Evolutionary conservation across 2,113 vertebrate species (phyloP).

Genomic region (Notarius lentiginosus): DNA sequence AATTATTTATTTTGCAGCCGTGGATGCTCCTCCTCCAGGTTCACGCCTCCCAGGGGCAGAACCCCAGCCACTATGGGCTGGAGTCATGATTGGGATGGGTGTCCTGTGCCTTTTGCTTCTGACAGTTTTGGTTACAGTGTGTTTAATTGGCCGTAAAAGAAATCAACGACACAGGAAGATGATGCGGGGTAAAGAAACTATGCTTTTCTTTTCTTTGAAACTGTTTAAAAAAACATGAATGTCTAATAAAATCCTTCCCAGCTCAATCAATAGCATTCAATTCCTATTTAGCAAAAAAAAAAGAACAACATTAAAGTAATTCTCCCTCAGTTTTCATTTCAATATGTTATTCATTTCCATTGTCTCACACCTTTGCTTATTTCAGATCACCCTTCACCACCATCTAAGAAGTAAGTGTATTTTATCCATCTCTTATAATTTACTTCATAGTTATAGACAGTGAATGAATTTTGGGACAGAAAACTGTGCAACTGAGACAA

Average conservation of each 20-base stretch:
- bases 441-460: neutral
- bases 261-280: neutral
- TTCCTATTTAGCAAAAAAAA: neutral
- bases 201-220: neutral
- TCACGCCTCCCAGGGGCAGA: conserved; percentile 79
- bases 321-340: neutral
- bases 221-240: neutral
- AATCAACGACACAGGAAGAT: conserved; percentile 56
- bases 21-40: conserved; percentile 78
- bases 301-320: neutral
- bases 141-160: conserved; percentile 78
- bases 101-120: conserved; percentile 83
- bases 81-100: conserved; percentile 82
- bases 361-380: conserved; percentile 18
- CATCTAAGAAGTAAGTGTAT: conserved; percentile 71
- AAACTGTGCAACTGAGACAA: neutral
- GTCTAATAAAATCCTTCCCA: neutral
- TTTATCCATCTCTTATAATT: conserved; percentile 35
- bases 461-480: neutral
- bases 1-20: conserved; percentile 69
- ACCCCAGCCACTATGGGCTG: conserved; percentile 80
- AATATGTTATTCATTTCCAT: conserved; percentile 26
- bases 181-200: conserved; percentile 63
- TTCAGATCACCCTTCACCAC: conserved; percentile 66
- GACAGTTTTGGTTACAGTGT: conserved; percentile 80